Evolutionary conservation across 2,113 vertebrate genomes (phyloP).

Genomic region (Cyprinodon variegatus): DNA sequence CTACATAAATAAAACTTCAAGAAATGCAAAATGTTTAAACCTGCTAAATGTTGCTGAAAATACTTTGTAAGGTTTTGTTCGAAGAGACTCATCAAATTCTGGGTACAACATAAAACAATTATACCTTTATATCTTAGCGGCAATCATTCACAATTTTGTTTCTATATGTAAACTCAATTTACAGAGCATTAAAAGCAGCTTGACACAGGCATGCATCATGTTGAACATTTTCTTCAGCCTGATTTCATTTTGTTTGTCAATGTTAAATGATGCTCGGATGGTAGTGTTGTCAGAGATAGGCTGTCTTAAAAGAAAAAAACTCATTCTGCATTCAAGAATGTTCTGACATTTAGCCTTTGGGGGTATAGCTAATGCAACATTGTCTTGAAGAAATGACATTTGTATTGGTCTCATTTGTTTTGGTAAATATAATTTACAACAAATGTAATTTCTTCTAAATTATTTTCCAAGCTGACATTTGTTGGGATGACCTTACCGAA

Average conservation of each 20-base stretch:
- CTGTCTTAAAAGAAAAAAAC: neutral
- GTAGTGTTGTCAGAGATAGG: neutral
- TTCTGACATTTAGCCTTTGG: conserved; percentile 10
- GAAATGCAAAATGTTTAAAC: neutral
- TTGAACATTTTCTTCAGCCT: conserved; percentile 9
- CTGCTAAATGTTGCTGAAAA: conserved; percentile 3
- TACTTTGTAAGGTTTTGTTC: neutral
- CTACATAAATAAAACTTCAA: conserved; percentile 7
- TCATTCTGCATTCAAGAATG: neutral
- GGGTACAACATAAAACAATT: neutral
- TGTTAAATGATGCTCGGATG: conserved; percentile 7
- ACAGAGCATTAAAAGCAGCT: conserved; percentile 12
- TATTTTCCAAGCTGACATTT: neutral
- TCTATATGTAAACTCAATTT: conserved; percentile 8
- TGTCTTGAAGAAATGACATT: conserved; percentile 15
- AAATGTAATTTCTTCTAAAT: neutral
- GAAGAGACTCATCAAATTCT: conserved; percentile 15
- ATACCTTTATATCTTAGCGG: neutral
- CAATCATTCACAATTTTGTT: conserved; percentile 4
- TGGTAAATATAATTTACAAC: conserved; percentile 3
- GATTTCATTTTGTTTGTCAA: conserved; percentile 28
- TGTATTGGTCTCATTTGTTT: conserved; percentile 13
- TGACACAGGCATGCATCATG: conserved; percentile 21
- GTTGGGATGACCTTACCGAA: neutral
- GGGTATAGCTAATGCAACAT: neutral